Evolutionary conservation across 2,888 invertebrate species (phyloP).

Genomic region (Lypha dubia): DNA sequence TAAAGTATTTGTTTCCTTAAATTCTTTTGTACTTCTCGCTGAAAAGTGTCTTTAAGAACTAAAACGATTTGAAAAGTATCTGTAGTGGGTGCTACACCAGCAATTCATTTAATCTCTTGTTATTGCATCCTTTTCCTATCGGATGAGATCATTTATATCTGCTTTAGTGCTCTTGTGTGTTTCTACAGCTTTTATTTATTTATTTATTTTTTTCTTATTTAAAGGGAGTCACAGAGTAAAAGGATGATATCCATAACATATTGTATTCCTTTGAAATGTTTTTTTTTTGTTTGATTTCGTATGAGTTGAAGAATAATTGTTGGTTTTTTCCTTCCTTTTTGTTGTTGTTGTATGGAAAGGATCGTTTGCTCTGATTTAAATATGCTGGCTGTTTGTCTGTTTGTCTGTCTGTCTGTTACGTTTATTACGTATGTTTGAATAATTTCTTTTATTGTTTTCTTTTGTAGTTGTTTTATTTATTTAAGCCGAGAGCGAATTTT

Average conservation of each 20-base stretch:
- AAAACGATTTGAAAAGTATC: slow-evolving; percentile 39
- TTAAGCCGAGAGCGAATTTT: slow-evolving; percentile 69
- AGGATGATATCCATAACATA: slow-evolving; percentile 39
- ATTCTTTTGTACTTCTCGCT: slow-evolving; percentile 13
- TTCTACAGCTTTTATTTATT: slow-evolving; percentile 36
- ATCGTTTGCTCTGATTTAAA: slow-evolving; percentile 68
- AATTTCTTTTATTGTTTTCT: slow-evolving; percentile 44
- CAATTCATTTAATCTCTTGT: slow-evolving; percentile 55
- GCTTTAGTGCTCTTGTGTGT: too few species aligned
- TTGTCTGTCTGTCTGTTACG: slow-evolving; percentile 46
- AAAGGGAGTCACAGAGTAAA: slow-evolving; percentile 53
- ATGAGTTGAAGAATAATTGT: slow-evolving; percentile 54
- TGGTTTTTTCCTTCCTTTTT: slow-evolving; percentile 18
- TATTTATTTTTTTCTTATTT: too few species aligned
- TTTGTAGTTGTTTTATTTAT: slow-evolving; percentile 67
- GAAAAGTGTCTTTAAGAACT: background rate
- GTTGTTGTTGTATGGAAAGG: slow-evolving; percentile 47
- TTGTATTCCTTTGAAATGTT: slow-evolving; percentile 25
- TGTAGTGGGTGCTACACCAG: slow-evolving; percentile 67
- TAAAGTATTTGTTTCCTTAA: slow-evolving; percentile 64
- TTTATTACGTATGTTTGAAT: slow-evolving; percentile 42
- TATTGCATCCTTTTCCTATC: slow-evolving; percentile 62
- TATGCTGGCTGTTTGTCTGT: slow-evolving; percentile 53
- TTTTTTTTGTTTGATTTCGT: slow-evolving; percentile 28
- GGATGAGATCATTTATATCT: slow-evolving; percentile 41